phyloP scores from a whole-genome alignment of 2,797 vertebrate species.

The Sciurus vulgaris region DNA sequence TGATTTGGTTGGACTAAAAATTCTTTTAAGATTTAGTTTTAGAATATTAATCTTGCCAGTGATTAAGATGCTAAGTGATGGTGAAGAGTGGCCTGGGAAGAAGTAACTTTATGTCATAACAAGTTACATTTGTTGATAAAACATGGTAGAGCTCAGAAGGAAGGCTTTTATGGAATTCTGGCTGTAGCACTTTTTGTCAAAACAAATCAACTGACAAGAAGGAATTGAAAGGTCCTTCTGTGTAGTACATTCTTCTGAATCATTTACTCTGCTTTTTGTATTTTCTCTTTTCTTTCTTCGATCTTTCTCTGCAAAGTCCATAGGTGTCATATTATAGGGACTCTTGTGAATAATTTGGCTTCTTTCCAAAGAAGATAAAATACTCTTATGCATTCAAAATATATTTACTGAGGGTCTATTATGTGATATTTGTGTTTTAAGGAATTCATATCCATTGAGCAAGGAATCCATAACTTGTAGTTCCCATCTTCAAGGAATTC shows the following conservation, averaged over 20 bases:
- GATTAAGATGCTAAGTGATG: constrained; percentile 18
- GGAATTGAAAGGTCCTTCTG: background rate
- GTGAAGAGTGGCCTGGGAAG: constrained; percentile 24
- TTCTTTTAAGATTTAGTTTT: constrained; percentile 29
- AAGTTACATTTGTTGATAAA: constrained; percentile 49
- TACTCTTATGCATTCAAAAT: background rate
- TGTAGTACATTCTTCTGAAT: background rate
- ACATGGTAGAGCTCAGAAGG: background rate
- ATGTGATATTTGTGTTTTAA: background rate
- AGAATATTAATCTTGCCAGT: background rate
- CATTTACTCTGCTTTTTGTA: constrained; percentile 19
- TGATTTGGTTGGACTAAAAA: background rate
- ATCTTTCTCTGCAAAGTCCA: background rate
- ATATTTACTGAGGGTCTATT: background rate
- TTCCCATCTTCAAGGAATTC: background rate
- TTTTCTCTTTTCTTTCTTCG: background rate
- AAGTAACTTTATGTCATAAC: constrained; percentile 10
- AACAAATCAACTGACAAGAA: constrained; percentile 61
- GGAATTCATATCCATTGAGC: background rate
- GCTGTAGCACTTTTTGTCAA: constrained; percentile 38
- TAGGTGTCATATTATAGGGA: background rate
- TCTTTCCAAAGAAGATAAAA: background rate
- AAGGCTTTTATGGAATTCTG: constrained; percentile 38
- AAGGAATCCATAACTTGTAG: background rate
- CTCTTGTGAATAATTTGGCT: background rate